phyloP scores from a whole-genome alignment of 2,113 vertebrate species.

The Phaetusa simplex region DNA sequence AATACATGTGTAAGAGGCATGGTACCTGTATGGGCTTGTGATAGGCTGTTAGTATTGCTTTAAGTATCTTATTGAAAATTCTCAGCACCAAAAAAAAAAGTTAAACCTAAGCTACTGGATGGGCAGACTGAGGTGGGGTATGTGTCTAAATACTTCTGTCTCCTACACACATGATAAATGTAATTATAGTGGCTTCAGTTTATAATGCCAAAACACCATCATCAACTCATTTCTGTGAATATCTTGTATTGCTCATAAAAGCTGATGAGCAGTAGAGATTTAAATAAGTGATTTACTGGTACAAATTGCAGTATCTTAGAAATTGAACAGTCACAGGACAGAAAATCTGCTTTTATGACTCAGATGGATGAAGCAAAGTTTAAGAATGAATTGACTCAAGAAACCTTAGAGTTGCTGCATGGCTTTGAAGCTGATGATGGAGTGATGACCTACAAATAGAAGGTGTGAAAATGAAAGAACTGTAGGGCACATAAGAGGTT shows the following conservation, averaged over 20 bases:
- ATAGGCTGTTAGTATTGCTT: not conserved
- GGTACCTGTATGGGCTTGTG: not conserved
- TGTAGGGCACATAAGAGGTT: not conserved
- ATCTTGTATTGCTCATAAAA: not conserved
- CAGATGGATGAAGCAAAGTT: not conserved
- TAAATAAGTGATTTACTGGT: slow-evolving; percentile 2
- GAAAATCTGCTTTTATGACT: not conserved
- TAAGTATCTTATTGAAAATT: not conserved
- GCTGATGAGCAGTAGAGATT: not conserved
- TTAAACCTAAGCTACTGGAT: not conserved
- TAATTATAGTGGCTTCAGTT: not conserved
- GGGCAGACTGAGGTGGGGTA: not conserved
- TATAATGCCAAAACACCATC: not conserved
- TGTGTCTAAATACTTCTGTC: not conserved
- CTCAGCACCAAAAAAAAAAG: not conserved
- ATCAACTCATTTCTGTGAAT: not conserved
- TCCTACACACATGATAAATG: not conserved
- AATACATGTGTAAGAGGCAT: accelerated
- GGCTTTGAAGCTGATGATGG: not conserved
- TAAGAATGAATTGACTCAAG: not conserved
- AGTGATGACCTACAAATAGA: not conserved
- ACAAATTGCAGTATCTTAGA: not conserved
- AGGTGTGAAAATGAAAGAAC: not conserved
- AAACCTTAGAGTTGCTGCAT: not conserved
- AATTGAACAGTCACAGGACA: not conserved